Evolutionary conservation across 2,113 vertebrate genomes (phyloP).

Genomic region (Daboia siamensis): DNA sequence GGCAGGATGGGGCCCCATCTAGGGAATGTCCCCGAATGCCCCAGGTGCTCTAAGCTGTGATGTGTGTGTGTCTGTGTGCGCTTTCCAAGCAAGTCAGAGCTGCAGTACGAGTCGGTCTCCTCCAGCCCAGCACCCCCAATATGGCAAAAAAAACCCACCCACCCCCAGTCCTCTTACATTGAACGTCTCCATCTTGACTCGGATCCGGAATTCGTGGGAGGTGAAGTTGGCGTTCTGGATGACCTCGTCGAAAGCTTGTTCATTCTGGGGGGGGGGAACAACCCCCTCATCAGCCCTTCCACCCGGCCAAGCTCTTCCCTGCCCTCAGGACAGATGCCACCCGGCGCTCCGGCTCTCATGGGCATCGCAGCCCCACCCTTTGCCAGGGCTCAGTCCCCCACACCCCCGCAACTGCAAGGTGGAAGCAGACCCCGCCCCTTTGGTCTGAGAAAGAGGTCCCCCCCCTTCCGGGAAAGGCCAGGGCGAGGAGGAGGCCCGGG

Average conservation of each 20-base stretch:
- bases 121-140: neutral
- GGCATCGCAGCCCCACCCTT: neutral
- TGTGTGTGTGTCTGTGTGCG: too few species aligned
- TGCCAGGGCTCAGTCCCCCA: neutral
- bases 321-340: neutral
- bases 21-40: neutral
- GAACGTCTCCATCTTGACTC: slow-evolving; percentile 93
- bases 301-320: rapidly evolving
- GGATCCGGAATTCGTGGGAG: slow-evolving; percentile 84
- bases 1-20: neutral
- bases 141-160: too few species aligned
- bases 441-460: too few species aligned
- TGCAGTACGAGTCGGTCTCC: neutral
- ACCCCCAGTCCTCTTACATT: slow-evolving; percentile 82
- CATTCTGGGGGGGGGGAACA: slow-evolving; percentile 77
- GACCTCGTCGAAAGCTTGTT: slow-evolving; percentile 88
- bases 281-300: neutral
- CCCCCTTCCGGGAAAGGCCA: neutral
- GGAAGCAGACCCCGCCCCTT: neutral
- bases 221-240: slow-evolving; percentile 93
- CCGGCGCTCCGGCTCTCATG: neutral
- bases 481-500: too few species aligned
- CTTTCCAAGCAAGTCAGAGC: neutral
- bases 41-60: neutral
- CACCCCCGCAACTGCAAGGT: rapidly evolving